Evolutionary conservation across 2,888 invertebrate species (phyloP), one percentile per base, ranked within the genome.

Genomic region (Sphaerophoria rueppellii): DNA sequence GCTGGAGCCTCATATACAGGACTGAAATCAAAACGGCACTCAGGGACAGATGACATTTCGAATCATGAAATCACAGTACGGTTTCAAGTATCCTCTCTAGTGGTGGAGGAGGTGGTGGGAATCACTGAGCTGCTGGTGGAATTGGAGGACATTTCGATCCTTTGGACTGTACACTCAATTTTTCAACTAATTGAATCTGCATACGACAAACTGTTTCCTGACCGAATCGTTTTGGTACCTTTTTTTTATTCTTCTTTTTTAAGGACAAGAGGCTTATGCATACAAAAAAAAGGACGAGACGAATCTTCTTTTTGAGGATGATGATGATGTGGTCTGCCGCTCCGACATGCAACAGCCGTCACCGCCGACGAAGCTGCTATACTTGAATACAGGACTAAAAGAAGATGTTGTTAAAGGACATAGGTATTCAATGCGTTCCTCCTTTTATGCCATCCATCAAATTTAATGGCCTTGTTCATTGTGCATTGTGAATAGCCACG

Each of bases 101-200:
- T 43, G 14, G n/a, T 4, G 24, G 24, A 1, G 24, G 2, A 2
- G 24, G 24, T 24, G 24, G 24, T 24, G 24, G 24, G 24, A 6
- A 16, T n/a, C n/a, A 37, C 48, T 46, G 35, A 24, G 48, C 12
- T 67, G 65, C 14, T 32, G 55, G 63, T 5, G 6, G 35, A 50
- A 12, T 37, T 65, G 58, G 70, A 71, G 46, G 57, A 67, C 74
- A 82, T 72, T 80, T 75, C 61, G 69, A 79, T 79, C 74, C 71
- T 72, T 72, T 61, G 75, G 80, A 79, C 75, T 75, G 55, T 67
- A 69, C 72, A 69, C 72, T 83, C 79, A 80, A 75, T 80, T 83
- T 83, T 75, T 79, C 80, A 80, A 83, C 75, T 83, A 83, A 83
- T 83, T 83, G 83, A 83, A 83, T 83, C 80, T 79, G 80, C 65